phyloP scores from a whole-genome alignment of 2,797 vertebrate species.

The Galaxias olidus region DNA sequence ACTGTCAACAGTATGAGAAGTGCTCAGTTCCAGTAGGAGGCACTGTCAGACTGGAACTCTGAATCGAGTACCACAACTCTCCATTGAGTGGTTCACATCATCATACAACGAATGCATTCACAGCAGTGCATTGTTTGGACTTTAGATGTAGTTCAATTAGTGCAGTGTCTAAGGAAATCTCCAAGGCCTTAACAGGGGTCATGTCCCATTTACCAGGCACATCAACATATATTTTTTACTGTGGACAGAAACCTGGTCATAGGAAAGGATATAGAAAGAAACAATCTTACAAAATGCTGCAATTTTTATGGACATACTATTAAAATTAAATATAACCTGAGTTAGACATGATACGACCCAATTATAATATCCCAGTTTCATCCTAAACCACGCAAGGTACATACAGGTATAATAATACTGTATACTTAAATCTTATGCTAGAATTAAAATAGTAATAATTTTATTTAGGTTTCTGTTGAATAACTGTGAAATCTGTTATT shows the following conservation, averaged over 20 bases:
- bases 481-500: slow-evolving; percentile 17
- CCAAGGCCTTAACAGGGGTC: background rate
- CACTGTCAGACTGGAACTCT: slow-evolving; percentile 56
- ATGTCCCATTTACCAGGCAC: background rate
- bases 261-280: slow-evolving; percentile 13
- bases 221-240: background rate
- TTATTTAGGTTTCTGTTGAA: background rate
- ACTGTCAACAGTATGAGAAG: background rate
- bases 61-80: background rate
- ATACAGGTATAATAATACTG: too few relatives aligned
- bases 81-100: background rate
- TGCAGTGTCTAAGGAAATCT: background rate
- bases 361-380: too few relatives aligned
- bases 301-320: slow-evolving; percentile 17
- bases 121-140: background rate
- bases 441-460: too few relatives aligned
- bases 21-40: slow-evolving; percentile 67
- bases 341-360: too few relatives aligned
- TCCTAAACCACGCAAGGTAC: too few relatives aligned
- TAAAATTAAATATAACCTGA: background rate
- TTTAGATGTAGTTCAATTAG: background rate
- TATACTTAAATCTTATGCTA: too few relatives aligned
- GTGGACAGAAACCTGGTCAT: background rate
- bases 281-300: background rate
- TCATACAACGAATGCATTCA: background rate